Conservation (phyloP, 2,797 vertebrate species). For the Gallinago stenura region DNA sequence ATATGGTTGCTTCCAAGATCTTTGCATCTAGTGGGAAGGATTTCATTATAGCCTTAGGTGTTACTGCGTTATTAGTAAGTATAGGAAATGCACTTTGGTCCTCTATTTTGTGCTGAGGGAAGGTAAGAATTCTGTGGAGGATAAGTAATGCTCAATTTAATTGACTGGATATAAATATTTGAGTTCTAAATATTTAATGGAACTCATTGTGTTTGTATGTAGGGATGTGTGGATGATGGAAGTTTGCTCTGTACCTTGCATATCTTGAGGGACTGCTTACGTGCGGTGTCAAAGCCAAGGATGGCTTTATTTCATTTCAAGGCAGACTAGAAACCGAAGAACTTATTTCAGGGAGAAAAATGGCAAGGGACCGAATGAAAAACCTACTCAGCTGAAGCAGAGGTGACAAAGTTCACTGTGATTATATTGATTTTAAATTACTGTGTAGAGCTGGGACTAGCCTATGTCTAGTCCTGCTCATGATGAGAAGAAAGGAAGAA, state of each 20-base stretch:
- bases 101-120: not conserved
- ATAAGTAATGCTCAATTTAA: constrained; percentile 23
- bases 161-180: constrained; percentile 55
- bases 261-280: constrained; percentile 27
- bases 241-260: not conserved
- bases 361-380: constrained; percentile 49
- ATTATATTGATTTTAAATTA: constrained; percentile 75
- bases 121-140: not conserved
- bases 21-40: not conserved
- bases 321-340: constrained; percentile 59
- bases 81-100: not conserved
- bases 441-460: constrained; percentile 38
- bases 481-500: constrained; percentile 26
- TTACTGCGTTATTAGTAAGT: not conserved
- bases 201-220: constrained; percentile 12
- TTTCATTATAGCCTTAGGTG: not conserved
- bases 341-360: constrained; percentile 59
- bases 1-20: not conserved
- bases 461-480: constrained; percentile 13
- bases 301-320: constrained; percentile 65
- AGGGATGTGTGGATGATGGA: not conserved
- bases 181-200: constrained; percentile 66
- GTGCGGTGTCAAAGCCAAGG: not conserved
- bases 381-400: constrained; percentile 27
- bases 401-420: constrained; percentile 56